Percentiles rank a stretch among this genome's conserved stretches.
These are phyloP conservation scores for Troilus luridus DNA, from an alignment of 2,888 invertebrate species.

Conservation along the genomic window DNA sequence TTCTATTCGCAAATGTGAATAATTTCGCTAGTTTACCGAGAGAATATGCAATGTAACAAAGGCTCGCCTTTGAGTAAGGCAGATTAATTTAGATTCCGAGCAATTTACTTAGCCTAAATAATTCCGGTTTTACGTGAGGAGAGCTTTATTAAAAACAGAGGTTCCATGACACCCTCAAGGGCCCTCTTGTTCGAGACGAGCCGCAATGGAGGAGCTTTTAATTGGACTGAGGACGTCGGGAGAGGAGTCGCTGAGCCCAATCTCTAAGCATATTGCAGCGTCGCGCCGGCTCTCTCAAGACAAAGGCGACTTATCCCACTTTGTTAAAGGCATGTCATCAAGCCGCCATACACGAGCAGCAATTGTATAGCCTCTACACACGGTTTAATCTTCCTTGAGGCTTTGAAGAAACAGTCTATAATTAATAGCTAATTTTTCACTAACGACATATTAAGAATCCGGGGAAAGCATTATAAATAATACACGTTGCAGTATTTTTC, in stretches of 20 bases:
- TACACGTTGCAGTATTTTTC: too few species aligned
- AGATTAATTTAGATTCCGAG: conserved; percentile 12
- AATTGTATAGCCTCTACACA: not conserved
- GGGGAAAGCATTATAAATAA: too few species aligned
- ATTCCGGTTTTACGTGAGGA: conserved; percentile 38
- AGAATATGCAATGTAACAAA: not conserved
- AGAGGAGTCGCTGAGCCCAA: not conserved
- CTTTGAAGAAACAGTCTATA: too few species aligned
- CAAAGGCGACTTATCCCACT: not conserved
- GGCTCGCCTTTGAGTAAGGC: not conserved
- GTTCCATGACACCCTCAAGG: conserved; percentile 8
- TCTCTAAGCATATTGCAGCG: not conserved
- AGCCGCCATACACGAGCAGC: not conserved
- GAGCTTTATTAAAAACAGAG: conserved; percentile 28
- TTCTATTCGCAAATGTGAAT: conserved; percentile 16
- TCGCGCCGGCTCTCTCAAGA: not conserved
- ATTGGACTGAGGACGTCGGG: conserved; percentile 1
- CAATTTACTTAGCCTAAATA: conserved; percentile 41
- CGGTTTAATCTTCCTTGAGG: not conserved
- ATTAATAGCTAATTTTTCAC: too few species aligned
- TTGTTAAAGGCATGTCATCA: not conserved
- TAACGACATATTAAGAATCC: too few species aligned
- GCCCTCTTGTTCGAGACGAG: conserved; percentile 18
- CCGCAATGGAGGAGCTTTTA: not conserved
- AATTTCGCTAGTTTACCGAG: not conserved